These are phyloP conservation scores for Loripinus fragilis DNA, from an alignment of 2,888 invertebrate species.

Conservation along the genomic window DNA sequence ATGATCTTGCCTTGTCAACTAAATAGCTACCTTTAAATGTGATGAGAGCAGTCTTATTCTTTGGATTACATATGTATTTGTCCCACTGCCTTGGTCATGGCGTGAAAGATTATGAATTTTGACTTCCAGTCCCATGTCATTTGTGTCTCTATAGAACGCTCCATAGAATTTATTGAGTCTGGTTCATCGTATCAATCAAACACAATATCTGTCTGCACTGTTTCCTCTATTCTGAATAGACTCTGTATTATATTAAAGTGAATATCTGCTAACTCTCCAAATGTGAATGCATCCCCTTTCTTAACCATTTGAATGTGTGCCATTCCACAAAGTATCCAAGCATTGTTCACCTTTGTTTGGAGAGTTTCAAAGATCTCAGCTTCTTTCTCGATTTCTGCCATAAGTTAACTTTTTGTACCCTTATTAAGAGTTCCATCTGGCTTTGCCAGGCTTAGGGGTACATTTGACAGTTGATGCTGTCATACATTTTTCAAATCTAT, in stretches of 20 bases:
- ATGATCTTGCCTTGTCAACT: background rate
- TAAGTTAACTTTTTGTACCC: background rate
- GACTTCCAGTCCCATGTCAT: background rate
- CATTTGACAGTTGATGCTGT: slow-evolving; percentile 1
- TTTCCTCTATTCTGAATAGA: background rate
- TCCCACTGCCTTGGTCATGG: too few species aligned
- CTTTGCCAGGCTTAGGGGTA: slow-evolving; percentile 3
- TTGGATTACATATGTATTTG: too few species aligned
- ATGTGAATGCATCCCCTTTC: background rate
- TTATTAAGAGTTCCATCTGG: background rate
- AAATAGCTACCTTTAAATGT: background rate
- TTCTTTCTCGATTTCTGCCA: background rate
- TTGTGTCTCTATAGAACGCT: background rate
- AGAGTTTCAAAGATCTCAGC: background rate
- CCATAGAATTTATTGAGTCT: background rate
- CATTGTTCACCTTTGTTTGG: background rate
- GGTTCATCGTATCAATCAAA: background rate
- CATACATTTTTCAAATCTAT: background rate
- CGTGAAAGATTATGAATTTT: background rate
- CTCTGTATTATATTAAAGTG: background rate
- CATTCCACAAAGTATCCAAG: slow-evolving; percentile 8
- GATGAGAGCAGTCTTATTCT: too few species aligned
- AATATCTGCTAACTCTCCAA: too few species aligned
- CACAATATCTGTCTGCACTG: background rate
- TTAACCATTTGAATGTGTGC: background rate